Base-by-base conservation (phyloP, 2,797 vertebrate genomes). In the Microctenopoma stevenorrisi region DNA sequence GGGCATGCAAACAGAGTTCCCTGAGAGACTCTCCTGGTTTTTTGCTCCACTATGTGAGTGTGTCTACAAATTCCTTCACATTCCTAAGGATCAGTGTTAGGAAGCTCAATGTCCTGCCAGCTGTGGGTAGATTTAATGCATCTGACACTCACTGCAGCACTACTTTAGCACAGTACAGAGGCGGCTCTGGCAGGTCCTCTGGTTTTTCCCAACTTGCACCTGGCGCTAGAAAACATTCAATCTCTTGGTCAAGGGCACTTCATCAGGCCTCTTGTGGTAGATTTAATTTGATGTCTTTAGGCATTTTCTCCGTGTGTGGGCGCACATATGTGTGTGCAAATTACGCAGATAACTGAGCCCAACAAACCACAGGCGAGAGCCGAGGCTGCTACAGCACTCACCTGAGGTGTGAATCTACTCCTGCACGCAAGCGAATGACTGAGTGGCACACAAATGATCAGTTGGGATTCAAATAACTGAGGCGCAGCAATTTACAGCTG, bases 71-170 rank as follows among this genome's bases (percentile, higher is more conserved):
- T 91, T 91, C 84, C 82, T 82, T 50, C 68, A 72, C 76, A 92
- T 92, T 93, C 81, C 76, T 77, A 35, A 56, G 86, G 89, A 90
- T 93, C 89, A 92, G 79, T 55, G 65, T 81, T 71, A 86, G 90
- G 91, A 91, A 89, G 87, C 74, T 61, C 65, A 55, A 61, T 77
- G 86, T 93, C 89, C 89, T 89, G 84, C 89, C 90, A 91, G 89
- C 88, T 92, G 88, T 85, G 86, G 76, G 64, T 48, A 68, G 73
- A 82, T 85, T 87, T 90, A 79, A 84, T 68, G 73, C 12, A 28
- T 76, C 79, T 70, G 84, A 75, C 74, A 73, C 74, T 83, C 83
- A 71, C 59, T 66, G 44, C 52, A 54, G 53, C 40, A 54, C 46
- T 46, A 58, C 64, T 51, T 72, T 50, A 66, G 52, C 69, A 53